phyloP scores from a whole-genome alignment of 2,888 invertebrate genomes.

The Ophioninae sp. region DNA sequence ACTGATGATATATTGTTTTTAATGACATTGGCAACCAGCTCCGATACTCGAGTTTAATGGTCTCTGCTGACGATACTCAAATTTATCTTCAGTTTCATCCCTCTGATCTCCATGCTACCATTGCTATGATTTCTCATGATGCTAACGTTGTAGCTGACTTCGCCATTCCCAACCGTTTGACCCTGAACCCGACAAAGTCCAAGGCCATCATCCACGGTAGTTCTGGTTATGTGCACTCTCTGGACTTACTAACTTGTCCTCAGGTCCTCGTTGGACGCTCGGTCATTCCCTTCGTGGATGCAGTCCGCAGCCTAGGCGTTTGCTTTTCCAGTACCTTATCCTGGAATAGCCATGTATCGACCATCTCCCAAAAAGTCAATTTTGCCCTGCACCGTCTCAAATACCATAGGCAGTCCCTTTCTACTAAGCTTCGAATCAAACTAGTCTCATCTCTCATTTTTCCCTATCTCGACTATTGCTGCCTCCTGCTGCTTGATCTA shows the following conservation, averaged over 20 bases:
- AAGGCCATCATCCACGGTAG: background rate
- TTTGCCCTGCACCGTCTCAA: background rate
- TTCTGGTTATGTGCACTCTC: background rate
- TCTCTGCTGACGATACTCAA: constrained; percentile 23
- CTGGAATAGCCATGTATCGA: background rate
- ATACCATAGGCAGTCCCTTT: background rate
- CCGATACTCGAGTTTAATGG: background rate
- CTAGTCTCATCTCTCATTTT: background rate
- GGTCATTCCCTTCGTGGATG: background rate
- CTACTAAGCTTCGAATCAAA: too few relatives aligned
- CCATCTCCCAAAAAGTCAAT: background rate
- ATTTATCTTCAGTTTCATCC: too few relatives aligned
- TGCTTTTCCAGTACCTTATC: background rate
- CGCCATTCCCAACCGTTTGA: background rate
- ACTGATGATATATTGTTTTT: constrained; percentile 5
- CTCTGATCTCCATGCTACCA: too few relatives aligned
- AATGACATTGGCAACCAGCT: background rate
- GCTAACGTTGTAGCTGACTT: background rate
- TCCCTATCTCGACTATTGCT: constrained; percentile 29
- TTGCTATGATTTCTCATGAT: too few relatives aligned
- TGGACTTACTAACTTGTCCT: background rate
- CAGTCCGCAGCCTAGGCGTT: background rate
- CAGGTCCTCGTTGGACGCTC: background rate
- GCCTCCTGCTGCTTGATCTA: background rate
- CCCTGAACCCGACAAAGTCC: background rate